phyloP scores from a whole-genome alignment of 1,140 invertebrate species.

The Manduca sexta region DNA sequence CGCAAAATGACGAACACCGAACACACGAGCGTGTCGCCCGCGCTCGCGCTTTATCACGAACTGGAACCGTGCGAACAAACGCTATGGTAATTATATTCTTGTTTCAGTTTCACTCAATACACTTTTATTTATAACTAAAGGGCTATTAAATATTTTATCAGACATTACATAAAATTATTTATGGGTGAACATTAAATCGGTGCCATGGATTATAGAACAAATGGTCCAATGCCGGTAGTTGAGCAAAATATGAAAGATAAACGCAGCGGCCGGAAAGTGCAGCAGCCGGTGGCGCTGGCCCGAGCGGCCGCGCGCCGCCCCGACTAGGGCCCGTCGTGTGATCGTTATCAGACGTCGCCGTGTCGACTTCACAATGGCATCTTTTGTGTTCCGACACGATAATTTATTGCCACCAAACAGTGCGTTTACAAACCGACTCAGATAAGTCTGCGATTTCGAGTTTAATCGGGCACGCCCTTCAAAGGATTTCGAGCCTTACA shows the following conservation, averaged over 20 bases:
- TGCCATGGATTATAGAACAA: too few relatives aligned
- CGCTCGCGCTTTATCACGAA: not conserved
- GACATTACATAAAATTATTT: too few relatives aligned
- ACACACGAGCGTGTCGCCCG: conserved; percentile 40
- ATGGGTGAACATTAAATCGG: too few relatives aligned
- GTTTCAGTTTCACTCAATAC: too few relatives aligned
- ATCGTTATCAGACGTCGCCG: conserved; percentile 58
- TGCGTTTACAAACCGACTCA: conserved; percentile 43
- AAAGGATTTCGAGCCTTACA: conserved; percentile 6
- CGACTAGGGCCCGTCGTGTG: conserved; percentile 23
- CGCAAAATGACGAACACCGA: conserved; percentile 42
- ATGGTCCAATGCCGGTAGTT: too few relatives aligned
- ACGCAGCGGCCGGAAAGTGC: too few relatives aligned
- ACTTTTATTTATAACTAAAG: too few relatives aligned
- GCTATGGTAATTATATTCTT: too few relatives aligned
- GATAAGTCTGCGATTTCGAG: conserved; percentile 44
- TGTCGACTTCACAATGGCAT: conserved; percentile 58
- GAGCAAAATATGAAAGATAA: too few relatives aligned
- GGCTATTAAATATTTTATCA: too few relatives aligned
- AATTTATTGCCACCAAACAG: conserved; percentile 61
- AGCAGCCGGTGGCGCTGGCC: not conserved
- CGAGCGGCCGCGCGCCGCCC: conserved; percentile 10
- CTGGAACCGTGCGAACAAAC: too few relatives aligned
- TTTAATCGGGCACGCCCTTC: conserved; percentile 30
- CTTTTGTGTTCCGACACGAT: conserved; percentile 62